A percentile compares a stretch with the other conserved stretches of the same genome.
These are phyloP conservation scores for Acromyrmex charruanus DNA, from an alignment of 1,140 invertebrate species.

Conservation along the genomic window DNA sequence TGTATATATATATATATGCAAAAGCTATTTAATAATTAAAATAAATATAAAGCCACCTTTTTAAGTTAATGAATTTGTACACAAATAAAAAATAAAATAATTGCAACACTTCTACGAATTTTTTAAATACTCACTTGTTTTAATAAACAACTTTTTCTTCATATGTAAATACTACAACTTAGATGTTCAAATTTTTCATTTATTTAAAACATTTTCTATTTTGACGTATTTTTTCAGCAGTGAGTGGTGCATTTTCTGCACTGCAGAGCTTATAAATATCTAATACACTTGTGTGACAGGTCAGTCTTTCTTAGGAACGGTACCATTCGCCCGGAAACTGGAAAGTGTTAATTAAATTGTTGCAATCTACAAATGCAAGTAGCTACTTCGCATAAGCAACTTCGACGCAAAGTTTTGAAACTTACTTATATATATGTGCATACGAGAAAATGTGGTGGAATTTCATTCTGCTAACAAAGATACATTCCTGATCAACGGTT, in stretches of 20 bases:
- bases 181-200: not conserved
- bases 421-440: constrained; percentile 39
- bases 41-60: not conserved
- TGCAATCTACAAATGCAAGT: constrained; percentile 29
- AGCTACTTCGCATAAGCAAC: constrained; percentile 37
- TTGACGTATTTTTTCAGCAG: not conserved
- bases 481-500: constrained; percentile 30
- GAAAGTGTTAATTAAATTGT: constrained; percentile 56
- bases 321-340: constrained; percentile 1
- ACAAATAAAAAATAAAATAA: not conserved
- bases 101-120: not conserved
- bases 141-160: not conserved
- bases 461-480: constrained; percentile 3
- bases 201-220: not conserved
- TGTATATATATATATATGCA: not conserved
- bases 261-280: constrained; percentile 13
- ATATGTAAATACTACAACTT: not conserved
- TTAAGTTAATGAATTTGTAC: constrained; percentile 15
- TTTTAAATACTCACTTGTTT: not conserved
- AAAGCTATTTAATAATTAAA: not conserved
- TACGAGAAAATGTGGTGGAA: not conserved
- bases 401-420: constrained; percentile 29
- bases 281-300: not conserved
- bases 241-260: constrained; percentile 18
- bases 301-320: not conserved